These are phyloP conservation scores for Arctocebus calabarensis DNA, from an alignment of 2,797 vertebrate species.

Conservation along the genomic window DNA sequence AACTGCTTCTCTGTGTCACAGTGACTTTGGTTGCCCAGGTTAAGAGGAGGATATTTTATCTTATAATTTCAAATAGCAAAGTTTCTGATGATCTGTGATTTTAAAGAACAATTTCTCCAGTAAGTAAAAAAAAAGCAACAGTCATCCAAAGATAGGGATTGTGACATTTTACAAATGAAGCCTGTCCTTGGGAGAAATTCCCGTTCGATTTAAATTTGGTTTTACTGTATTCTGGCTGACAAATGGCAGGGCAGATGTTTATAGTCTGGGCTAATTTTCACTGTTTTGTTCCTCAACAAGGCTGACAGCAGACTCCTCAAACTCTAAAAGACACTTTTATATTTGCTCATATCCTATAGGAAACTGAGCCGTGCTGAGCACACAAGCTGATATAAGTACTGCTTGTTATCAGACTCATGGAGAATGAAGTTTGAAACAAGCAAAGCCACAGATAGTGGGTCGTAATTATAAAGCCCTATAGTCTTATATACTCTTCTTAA, in stretches of 20 bases:
- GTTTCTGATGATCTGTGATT: not conserved
- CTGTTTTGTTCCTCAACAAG: constrained; percentile 21
- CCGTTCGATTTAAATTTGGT: not conserved
- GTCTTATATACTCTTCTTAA: not conserved
- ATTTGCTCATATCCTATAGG: not conserved
- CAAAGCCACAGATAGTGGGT: not conserved
- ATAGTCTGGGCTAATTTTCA: not conserved
- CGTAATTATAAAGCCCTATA: not conserved
- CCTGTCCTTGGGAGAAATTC: not conserved
- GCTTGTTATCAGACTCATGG: not conserved
- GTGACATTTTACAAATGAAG: not conserved
- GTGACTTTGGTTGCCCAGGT: not conserved
- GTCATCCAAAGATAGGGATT: not conserved
- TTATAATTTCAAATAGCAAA: not conserved
- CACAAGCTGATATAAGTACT: not conserved
- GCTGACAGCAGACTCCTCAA: not conserved
- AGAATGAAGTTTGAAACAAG: constrained; percentile 9
- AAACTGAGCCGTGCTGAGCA: not conserved
- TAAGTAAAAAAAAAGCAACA: not conserved
- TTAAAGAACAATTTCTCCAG: constrained; percentile 15
- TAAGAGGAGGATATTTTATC: not conserved
- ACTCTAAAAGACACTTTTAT: not conserved
- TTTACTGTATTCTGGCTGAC: not conserved
- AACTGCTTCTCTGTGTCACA: not conserved
- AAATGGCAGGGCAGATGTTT: not conserved